Evolutionary conservation across 1,140 invertebrate genomes (phyloP), one percentile per base, ranked within the genome.

Genomic region (Tetranychus urticae): DNA sequence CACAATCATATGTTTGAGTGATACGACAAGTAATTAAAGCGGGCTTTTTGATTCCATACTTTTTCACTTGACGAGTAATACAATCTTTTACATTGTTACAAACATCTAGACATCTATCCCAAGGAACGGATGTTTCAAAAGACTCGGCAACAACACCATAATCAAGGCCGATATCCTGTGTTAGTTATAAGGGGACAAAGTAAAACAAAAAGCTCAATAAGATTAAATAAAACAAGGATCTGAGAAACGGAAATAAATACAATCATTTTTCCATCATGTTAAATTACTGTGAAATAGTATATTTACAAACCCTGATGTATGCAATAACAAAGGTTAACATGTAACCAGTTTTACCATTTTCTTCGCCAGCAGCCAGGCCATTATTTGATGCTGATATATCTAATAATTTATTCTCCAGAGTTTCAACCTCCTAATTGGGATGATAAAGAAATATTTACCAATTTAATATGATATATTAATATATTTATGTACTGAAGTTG

Each of bases 271-370:
- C 23, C 23, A 23, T 23, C 23, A 42, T 42, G 39, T 5, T 6
- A 42, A 37, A 48, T 54, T 42, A 42, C 31, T 54, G 45, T 74
- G 78, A 78, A 7, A 42, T 33, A 58, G 48, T 56, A 71, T 86
- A 87, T 70, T 42, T 42, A 56, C 55, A 12, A 36, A 56, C 55
- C 33, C 93, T 79, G 23, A 97, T 82, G 70, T 98, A 98, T 14
- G 93, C 94, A 62, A 97, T 97, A n/a, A 96, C 88, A 71, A 96
- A 97, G 0, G 94, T 97, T 6, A 98, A 72, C 63, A 88, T 84
- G 67, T 98, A 98, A 6, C 94, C 94, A 46, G 88, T 78, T 71
- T 88, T 82, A 0, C 94, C 94, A 70, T 97, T 97, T 36, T 82
- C 82, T 62, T 88, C 86, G 0, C 93, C 93, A 0, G 85, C 90